Evolutionary conservation across 2,797 vertebrate genomes (phyloP), one percentile per base, ranked within the genome.

Genomic region (Pipistrellus pipistrellus): DNA sequence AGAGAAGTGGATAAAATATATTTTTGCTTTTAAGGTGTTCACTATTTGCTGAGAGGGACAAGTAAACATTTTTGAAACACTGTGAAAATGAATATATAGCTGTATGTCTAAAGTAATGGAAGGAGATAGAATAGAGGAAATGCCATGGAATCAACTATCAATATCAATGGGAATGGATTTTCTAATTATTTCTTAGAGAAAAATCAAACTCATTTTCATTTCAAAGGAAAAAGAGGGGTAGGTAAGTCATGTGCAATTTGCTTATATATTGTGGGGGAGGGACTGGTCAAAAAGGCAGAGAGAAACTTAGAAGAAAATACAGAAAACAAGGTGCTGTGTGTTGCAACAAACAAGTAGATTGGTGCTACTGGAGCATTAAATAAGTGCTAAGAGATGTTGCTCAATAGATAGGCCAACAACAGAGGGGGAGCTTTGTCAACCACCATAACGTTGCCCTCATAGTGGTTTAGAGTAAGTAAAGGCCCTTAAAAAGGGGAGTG

Each of bases 61-160:
- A 83, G 85, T 48, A 83, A 53, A 73, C 71, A 55, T 46, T 77
- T 88, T 25, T 81, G 51, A 95, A 95, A 76, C 17, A 53, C 25
- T 59, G 1, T 59, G 35, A 77, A 89, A 66, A 41, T 44, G 18
- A 90, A 88, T 69, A 27, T 35, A 53, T 59, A 72, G n/a, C 15
- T 85, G 0, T 3, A 27, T 25, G 32, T 57, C 25, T 59, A 27
- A 87, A 62, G 35, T 55, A 41, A 41, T 6, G 32, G 5, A 23
- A 68, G 46, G 71, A 18, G 10, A 41, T 38, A 62, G 23, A 55
- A 62, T 10, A 73, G 35, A 78, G 13, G 3, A 38, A 75, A 81
- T 15, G 4, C 59, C 23, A 6, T 30, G 78, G 72, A 85, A 81
- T 4, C 35, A 30, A 30, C 13, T 78, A 14, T 68, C 35, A 57